Evolutionary conservation across 2,888 invertebrate species (phyloP).

Genomic region (Conchocele bisecta): DNA sequence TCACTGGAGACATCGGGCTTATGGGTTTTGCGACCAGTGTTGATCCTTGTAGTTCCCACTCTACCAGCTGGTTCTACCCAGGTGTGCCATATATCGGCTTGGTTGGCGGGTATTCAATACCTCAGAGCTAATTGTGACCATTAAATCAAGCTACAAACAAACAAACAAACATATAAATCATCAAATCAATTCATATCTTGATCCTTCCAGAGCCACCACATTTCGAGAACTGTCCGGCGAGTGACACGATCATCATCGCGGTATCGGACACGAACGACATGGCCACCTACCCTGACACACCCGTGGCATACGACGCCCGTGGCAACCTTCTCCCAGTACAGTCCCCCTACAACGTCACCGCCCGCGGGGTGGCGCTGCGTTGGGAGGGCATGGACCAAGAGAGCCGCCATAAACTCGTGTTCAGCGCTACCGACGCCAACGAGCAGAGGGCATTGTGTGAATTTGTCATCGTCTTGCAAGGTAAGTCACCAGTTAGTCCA

Average conservation of each 20-base stretch:
- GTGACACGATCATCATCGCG: constrained; percentile 59
- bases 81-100: no score
- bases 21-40: no score
- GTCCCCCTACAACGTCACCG: constrained; percentile 63
- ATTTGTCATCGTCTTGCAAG: constrained; percentile 69
- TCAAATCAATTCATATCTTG: neutral
- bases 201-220: constrained; percentile 62
- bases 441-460: constrained; percentile 66
- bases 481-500: no score
- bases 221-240: constrained; percentile 70
- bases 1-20: no score
- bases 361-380: constrained; percentile 58
- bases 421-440: constrained; percentile 67
- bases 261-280: constrained; percentile 57
- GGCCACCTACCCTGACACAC: constrained; percentile 55
- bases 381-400: constrained; percentile 66
- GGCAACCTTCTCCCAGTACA: constrained; percentile 62
- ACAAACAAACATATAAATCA: no score
- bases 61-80: no score
- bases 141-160: no score
- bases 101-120: no score
- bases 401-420: constrained; percentile 69
- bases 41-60: no score
- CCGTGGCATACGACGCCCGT: constrained; percentile 59
- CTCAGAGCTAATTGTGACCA: no score